phyloP scores from a whole-genome alignment of 2,797 vertebrate species.

The Ctenochaetus hawaiiensis region DNA sequence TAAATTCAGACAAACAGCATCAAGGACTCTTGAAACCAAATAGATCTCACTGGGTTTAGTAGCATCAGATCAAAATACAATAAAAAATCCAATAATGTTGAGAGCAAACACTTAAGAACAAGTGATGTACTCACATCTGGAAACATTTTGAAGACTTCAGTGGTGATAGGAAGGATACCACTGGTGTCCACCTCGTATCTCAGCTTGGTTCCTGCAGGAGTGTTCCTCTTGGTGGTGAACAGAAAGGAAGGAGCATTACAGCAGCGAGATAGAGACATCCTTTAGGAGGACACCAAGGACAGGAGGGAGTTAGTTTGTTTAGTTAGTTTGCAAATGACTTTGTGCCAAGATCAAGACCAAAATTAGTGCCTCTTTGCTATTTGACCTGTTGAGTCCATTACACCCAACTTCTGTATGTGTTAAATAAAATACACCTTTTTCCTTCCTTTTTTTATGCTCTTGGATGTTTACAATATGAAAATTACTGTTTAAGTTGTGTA shows the following conservation, averaged over 20 bases:
- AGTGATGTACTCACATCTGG: slow-evolving; percentile 89
- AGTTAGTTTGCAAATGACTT: not conserved
- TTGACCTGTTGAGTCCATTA: too few relatives aligned
- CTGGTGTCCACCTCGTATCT: slow-evolving; percentile 98
- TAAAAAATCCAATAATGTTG: not conserved
- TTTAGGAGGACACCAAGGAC: slow-evolving; percentile 45
- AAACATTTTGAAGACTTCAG: slow-evolving; percentile 97
- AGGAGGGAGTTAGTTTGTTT: slow-evolving; percentile 20
- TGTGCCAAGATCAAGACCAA: not conserved
- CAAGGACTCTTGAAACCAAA: not conserved
- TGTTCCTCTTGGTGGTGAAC: slow-evolving; percentile 98
- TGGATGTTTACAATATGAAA: not conserved
- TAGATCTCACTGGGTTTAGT: not conserved
- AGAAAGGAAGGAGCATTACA: slow-evolving; percentile 97
- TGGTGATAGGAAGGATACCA: slow-evolving; percentile 93
- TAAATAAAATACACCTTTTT: not conserved
- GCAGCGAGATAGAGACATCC: slow-evolving; percentile 92
- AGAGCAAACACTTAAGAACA: not conserved
- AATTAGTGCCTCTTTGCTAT: not conserved
- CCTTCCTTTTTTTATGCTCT: not conserved
- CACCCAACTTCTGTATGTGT: not conserved
- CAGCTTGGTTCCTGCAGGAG: slow-evolving; percentile 93
- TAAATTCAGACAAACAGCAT: slow-evolving; percentile 21
- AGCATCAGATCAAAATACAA: not conserved
- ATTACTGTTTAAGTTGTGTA: not conserved